A percentile compares a stretch with the other conserved stretches of the same genome.
phyloP scores from a whole-genome alignment of 2,113 vertebrate species.

The Crotalus viridis region DNA sequence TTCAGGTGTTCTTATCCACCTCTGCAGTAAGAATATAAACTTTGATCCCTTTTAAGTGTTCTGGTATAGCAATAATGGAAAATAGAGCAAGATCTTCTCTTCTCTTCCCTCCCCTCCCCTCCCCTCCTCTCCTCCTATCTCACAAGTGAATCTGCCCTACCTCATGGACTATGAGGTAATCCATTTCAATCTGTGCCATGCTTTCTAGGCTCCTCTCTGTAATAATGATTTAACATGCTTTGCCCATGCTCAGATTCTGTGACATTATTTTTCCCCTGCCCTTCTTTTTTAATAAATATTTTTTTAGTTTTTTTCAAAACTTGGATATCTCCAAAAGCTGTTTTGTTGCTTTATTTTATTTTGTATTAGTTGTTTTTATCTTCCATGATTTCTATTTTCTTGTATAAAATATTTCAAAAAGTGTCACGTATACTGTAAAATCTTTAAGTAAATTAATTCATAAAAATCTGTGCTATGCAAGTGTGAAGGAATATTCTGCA shows the following conservation, averaged over 20 bases:
- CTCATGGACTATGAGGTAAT: background rate
- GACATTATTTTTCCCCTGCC: background rate
- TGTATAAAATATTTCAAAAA: background rate
- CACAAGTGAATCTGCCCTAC: too few relatives aligned
- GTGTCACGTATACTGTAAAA: background rate
- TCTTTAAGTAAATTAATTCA: background rate
- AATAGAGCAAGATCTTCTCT: background rate
- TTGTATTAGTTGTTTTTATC: background rate
- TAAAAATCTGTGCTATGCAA: background rate
- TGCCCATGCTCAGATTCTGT: background rate
- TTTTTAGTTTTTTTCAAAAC: background rate
- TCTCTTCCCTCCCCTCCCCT: background rate
- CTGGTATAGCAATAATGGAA: background rate
- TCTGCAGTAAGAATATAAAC: background rate
- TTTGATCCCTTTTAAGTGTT: background rate
- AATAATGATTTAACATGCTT: background rate
- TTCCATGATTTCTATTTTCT: background rate
- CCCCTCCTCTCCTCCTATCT: too few relatives aligned
- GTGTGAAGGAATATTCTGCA: background rate
- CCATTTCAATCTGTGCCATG: background rate
- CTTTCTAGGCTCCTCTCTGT: background rate
- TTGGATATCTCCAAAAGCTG: background rate
- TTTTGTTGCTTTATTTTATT: background rate
- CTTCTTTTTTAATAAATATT: background rate
- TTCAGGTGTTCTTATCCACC: background rate